phyloP scores from a whole-genome alignment of 2,113 vertebrate genomes.

The Protobothrops mucrosquamatus region DNA sequence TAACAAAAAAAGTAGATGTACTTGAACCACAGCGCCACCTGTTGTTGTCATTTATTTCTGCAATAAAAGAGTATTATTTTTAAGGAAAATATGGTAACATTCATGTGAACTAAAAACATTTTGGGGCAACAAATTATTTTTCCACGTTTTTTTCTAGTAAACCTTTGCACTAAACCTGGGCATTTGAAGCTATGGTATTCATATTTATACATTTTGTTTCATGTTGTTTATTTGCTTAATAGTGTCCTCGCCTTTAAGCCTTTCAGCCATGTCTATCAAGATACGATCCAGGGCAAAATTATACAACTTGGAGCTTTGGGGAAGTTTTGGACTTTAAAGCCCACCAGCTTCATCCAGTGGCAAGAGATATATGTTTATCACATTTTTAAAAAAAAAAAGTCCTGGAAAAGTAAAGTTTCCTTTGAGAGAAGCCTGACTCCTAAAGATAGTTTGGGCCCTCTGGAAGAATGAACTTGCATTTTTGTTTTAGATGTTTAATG shows the following conservation, averaged over 20 bases:
- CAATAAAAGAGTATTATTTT: background rate
- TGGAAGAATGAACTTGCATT: background rate
- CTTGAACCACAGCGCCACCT: conserved; percentile 78
- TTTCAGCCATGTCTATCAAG: background rate
- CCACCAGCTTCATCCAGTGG: background rate
- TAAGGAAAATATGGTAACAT: background rate
- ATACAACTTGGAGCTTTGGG: background rate
- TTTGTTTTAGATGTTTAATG: background rate
- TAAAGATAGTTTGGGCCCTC: background rate
- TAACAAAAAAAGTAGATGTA: conserved; percentile 58
- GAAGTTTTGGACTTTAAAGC: background rate
- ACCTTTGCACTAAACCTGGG: background rate
- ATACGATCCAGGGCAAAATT: background rate
- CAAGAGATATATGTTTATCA: background rate
- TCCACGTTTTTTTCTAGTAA: conserved; percentile 21
- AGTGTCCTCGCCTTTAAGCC: background rate
- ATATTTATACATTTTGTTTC: background rate
- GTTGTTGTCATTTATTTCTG: conserved; percentile 64
- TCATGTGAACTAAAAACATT: background rate
- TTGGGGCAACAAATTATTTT: background rate
- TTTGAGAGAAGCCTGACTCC: background rate
- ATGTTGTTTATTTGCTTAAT: background rate
- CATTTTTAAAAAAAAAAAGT: background rate
- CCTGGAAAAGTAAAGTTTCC: background rate
- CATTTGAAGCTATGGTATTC: background rate